Conservation (phyloP, 2,113 vertebrate genomes). For the Danionella cerebrum region DNA sequence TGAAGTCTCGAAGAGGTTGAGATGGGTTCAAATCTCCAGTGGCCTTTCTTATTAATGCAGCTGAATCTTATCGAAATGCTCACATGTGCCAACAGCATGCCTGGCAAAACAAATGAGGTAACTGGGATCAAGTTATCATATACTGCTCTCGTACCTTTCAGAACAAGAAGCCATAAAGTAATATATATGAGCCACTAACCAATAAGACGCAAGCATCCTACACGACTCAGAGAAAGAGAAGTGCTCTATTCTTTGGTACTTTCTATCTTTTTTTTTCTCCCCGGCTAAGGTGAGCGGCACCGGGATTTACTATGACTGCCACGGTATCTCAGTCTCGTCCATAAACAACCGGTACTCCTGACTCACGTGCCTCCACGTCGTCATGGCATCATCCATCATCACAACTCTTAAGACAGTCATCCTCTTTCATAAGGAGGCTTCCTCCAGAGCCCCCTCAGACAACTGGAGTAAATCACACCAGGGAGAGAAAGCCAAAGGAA, state of each 20-base stretch:
- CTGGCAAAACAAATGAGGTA: conserved; percentile 14
- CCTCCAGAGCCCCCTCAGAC: conserved; percentile 38
- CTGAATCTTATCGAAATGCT: conserved; percentile 16
- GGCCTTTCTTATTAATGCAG: conserved; percentile 14
- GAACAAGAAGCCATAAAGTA: not conserved
- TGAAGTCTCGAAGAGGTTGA: conserved; percentile 12
- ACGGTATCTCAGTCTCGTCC: conserved; percentile 43
- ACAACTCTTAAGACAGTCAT: conserved; percentile 52
- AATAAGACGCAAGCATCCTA: not conserved
- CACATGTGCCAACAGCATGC: conserved; percentile 7
- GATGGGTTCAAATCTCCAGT: conserved; percentile 22
- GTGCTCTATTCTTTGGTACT: conserved; percentile 1
- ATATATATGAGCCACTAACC: not conserved
- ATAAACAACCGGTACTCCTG: conserved; percentile 47
- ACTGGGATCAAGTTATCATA: conserved; percentile 15
- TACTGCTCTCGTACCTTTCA: not conserved
- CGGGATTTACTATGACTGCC: conserved; percentile 47
- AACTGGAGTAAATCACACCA: conserved; percentile 40
- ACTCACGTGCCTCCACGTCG: conserved; percentile 45
- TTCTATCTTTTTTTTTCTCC: conserved; percentile 4
- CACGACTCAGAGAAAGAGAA: not conserved
- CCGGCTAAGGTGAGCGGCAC: conserved; percentile 31
- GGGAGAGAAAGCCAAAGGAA: conserved; percentile 31
- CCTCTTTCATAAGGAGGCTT: conserved; percentile 51
- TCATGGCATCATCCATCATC: conserved; percentile 44